These are phyloP conservation scores for Meles meles DNA, from an alignment of 2,113 vertebrate genomes.

Conservation along the genomic window DNA sequence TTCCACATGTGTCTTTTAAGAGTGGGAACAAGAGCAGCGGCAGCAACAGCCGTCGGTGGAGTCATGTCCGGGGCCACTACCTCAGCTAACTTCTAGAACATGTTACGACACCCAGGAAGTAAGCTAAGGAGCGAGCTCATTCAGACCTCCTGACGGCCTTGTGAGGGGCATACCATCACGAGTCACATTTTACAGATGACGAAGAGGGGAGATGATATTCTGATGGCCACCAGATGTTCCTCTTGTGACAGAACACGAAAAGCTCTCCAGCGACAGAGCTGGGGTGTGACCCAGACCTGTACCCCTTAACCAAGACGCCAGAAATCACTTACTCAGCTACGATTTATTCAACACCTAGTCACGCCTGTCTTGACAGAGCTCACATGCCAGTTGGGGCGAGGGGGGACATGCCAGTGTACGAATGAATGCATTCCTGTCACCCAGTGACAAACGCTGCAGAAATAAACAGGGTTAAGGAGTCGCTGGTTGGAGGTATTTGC, in stretches of 20 bases:
- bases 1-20: not conserved
- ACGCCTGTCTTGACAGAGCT: not conserved
- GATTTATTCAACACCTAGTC: not conserved
- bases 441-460: not conserved
- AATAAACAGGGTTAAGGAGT: not conserved
- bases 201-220: not conserved
- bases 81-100: not conserved
- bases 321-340: not conserved
- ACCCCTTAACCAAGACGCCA: not conserved
- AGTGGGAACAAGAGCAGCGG: not conserved
- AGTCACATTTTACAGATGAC: not conserved
- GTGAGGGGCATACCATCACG: not conserved
- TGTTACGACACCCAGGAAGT: not conserved
- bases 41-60: not conserved
- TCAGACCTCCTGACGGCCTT: not conserved
- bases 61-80: not conserved
- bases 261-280: not conserved
- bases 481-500: not conserved
- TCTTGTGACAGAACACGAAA: not conserved
- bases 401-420: not conserved
- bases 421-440: not conserved
- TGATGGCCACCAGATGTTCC: not conserved
- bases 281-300: not conserved
- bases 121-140: not conserved
- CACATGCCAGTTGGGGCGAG: not conserved